phyloP scores from a whole-genome alignment of 2,888 invertebrate species.

The Seira sanloemensis region DNA sequence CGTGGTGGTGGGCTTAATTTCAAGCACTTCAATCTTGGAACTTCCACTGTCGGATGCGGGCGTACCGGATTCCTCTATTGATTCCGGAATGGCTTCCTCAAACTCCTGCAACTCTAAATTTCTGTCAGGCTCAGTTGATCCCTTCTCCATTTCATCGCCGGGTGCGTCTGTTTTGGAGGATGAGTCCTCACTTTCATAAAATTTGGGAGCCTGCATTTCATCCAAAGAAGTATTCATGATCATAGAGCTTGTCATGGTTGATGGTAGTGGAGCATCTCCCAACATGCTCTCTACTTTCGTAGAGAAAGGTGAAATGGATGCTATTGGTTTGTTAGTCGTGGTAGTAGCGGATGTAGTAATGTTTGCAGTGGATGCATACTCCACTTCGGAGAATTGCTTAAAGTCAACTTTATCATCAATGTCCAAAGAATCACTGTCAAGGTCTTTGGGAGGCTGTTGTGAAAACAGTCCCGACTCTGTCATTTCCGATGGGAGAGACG shows the following conservation, averaged over 20 bases:
- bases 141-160: slow-evolving; percentile 55
- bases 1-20: slow-evolving; percentile 40
- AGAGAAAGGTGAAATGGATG: slow-evolving; percentile 67
- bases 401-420: slow-evolving; percentile 61
- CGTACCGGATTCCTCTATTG: slow-evolving; percentile 51
- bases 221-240: slow-evolving; percentile 71
- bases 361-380: slow-evolving; percentile 36
- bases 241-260: slow-evolving; percentile 69
- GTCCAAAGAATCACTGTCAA: slow-evolving; percentile 60
- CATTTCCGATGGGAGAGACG: slow-evolving; percentile 62
- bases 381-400: slow-evolving; percentile 40
- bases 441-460: slow-evolving; percentile 64
- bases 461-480: slow-evolving; percentile 66
- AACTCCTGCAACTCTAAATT: slow-evolving; percentile 50
- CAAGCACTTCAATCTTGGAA: slow-evolving; percentile 61
- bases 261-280: slow-evolving; percentile 56
- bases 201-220: slow-evolving; percentile 70
- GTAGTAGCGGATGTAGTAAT: slow-evolving; percentile 41
- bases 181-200: slow-evolving; percentile 72
- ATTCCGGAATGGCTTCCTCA: slow-evolving; percentile 50
- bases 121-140: slow-evolving; percentile 45
- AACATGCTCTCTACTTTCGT: slow-evolving; percentile 48
- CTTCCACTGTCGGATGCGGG: slow-evolving; percentile 54
- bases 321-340: slow-evolving; percentile 59
- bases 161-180: slow-evolving; percentile 66